Evolutionary conservation across 1,140 invertebrate species (phyloP).

Genomic region (Brachionus rotundiformis): DNA sequence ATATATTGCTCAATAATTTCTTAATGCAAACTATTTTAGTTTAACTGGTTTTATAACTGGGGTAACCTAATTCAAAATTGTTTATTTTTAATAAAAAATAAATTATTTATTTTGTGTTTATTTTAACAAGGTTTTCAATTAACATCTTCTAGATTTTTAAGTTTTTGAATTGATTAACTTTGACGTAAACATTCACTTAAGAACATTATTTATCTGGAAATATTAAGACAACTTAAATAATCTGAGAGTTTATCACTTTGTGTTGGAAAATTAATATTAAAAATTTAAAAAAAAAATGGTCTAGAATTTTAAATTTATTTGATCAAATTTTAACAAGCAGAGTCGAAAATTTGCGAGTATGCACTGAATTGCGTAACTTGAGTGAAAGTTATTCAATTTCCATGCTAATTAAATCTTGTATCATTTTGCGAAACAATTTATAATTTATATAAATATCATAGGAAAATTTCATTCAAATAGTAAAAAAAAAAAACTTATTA

Average conservation of each 20-base stretch:
- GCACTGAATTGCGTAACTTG: slow-evolving; percentile 3
- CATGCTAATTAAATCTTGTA: slow-evolving; percentile 10
- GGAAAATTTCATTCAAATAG: neutral
- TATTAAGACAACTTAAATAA: too few species aligned
- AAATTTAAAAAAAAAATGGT: too few species aligned
- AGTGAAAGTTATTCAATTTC: slow-evolving; percentile 7
- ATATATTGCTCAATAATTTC: neutral
- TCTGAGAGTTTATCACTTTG: too few species aligned
- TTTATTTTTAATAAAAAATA: neutral
- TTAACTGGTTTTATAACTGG: slow-evolving; percentile 9
- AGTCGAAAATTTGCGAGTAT: neutral
- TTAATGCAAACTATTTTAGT: neutral
- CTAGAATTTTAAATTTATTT: neutral
- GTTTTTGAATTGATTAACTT: neutral
- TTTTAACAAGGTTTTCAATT: neutral
- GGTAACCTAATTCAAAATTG: slow-evolving; percentile 26
- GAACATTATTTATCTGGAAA: too few species aligned
- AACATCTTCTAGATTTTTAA: neutral
- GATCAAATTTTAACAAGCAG: neutral
- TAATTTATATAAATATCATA: slow-evolving; percentile 10
- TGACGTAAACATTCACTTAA: neutral
- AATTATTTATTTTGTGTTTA: neutral
- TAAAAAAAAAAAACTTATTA: neutral
- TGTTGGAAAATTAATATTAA: too few species aligned
- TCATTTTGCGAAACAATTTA: neutral